Percentiles rank a stretch among this genome's conserved stretches.
phyloP scores from a whole-genome alignment of 1,140 invertebrate species.

The Stegodyphus mimosarum region DNA sequence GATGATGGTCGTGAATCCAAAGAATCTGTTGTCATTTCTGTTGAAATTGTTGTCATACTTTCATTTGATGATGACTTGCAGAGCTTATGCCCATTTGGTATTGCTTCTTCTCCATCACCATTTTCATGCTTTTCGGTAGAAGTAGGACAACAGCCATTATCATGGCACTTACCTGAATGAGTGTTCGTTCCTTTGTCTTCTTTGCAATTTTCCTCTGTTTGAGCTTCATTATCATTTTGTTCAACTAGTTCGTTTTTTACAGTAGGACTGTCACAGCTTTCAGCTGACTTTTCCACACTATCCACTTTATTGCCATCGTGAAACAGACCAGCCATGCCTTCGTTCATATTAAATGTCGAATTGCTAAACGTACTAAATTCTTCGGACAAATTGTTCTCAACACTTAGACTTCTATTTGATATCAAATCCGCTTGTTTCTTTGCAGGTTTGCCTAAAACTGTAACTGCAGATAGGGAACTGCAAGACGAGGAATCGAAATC shows the following conservation, averaged over 20 bases:
- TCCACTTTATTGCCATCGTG: not conserved
- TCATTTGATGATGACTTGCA: conserved; percentile 28
- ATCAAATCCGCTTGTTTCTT: conserved; percentile 16
- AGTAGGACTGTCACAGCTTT: too few relatives aligned
- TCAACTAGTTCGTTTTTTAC: too few relatives aligned
- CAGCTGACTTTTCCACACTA: not conserved
- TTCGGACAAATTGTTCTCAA: conserved; percentile 43
- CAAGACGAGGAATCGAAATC: conserved; percentile 51
- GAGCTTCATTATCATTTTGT: too few relatives aligned
- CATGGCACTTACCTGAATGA: too few relatives aligned
- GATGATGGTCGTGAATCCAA: conserved; percentile 39
- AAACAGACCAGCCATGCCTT: conserved; percentile 22
- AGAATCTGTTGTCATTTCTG: conserved; percentile 54
- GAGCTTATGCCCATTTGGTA: conserved; percentile 7
- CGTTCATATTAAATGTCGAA: conserved; percentile 28
- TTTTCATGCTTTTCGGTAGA: too few relatives aligned
- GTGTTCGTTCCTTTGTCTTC: too few relatives aligned
- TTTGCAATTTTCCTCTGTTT: too few relatives aligned
- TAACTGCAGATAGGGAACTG: conserved; percentile 45
- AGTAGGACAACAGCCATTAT: too few relatives aligned
- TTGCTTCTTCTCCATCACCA: not conserved
- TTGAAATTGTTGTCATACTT: conserved; percentile 44
- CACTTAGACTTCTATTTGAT: conserved; percentile 16
- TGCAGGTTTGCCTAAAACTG: conserved; percentile 19
- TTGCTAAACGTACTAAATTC: conserved; percentile 53